Percentiles rank a stretch among this genome's conserved stretches.
Evolutionary conservation across 2,113 vertebrate genomes (phyloP).

Genomic region (Chionis minor): DNA sequence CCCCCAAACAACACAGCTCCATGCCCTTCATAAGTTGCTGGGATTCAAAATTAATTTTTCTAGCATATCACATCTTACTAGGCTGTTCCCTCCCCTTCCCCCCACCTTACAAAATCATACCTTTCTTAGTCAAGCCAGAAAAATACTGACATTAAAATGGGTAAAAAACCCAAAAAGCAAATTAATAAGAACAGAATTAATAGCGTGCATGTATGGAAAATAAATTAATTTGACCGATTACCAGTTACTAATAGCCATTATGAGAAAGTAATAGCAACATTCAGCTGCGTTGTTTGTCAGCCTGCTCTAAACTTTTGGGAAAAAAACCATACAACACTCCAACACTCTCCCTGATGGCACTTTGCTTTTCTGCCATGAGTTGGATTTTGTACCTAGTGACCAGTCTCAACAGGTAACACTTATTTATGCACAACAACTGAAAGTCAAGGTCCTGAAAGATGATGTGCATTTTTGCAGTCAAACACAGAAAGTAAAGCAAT

Average conservation of each 20-base stretch:
- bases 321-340: not conserved
- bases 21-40: not conserved
- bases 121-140: not conserved
- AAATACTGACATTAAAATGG: not conserved
- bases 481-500: not conserved
- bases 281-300: not conserved
- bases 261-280: not conserved
- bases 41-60: not conserved
- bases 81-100: too few species aligned
- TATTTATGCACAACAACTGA: not conserved
- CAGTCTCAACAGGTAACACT: not conserved
- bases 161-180: not conserved
- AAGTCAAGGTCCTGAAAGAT: not conserved
- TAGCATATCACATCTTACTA: not conserved
- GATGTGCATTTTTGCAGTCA: not conserved
- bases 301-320: not conserved
- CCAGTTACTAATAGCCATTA: not conserved
- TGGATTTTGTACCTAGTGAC: not conserved
- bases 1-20: not conserved
- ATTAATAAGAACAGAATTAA: not conserved
- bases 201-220: not conserved
- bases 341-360: not conserved
- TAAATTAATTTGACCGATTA: not conserved
- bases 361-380: not conserved
- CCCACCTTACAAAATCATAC: not conserved